Evolutionary conservation across 2,888 invertebrate species (phyloP).

Genomic region (Cantharis nigra): DNA sequence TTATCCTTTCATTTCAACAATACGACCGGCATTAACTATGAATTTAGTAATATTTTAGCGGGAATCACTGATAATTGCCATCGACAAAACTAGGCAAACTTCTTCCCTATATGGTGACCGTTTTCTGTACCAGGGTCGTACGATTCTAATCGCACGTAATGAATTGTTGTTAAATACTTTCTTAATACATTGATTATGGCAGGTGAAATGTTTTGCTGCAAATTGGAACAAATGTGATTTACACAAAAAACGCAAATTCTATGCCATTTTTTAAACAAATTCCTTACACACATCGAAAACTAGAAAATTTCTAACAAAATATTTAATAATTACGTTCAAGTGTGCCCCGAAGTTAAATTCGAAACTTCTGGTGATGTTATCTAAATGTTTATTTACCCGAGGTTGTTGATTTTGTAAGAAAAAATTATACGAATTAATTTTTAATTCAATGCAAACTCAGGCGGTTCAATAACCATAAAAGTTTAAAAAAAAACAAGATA

Average conservation of each 20-base stretch:
- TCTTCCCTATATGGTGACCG: constrained; percentile 50
- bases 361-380: neutral
- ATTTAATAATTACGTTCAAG: neutral
- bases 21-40: constrained; percentile 1
- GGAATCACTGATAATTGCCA: constrained; percentile 43
- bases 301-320: neutral
- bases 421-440: neutral
- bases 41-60: constrained; percentile 24
- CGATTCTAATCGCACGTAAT: constrained; percentile 41
- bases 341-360: neutral
- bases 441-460: neutral
- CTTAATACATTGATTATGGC: constrained; percentile 37
- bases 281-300: neutral
- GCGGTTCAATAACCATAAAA: neutral
- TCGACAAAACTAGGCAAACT: constrained; percentile 51
- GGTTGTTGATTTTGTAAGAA: neutral
- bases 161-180: constrained; percentile 43
- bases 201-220: constrained; percentile 38
- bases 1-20: neutral
- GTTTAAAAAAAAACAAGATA: neutral
- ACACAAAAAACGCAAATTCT: neutral
- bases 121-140: constrained; percentile 51
- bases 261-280: neutral
- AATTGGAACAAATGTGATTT: neutral
- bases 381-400: neutral